Conservation (phyloP, 2,888 invertebrate genomes). For the Stramonita haemastoma region DNA sequence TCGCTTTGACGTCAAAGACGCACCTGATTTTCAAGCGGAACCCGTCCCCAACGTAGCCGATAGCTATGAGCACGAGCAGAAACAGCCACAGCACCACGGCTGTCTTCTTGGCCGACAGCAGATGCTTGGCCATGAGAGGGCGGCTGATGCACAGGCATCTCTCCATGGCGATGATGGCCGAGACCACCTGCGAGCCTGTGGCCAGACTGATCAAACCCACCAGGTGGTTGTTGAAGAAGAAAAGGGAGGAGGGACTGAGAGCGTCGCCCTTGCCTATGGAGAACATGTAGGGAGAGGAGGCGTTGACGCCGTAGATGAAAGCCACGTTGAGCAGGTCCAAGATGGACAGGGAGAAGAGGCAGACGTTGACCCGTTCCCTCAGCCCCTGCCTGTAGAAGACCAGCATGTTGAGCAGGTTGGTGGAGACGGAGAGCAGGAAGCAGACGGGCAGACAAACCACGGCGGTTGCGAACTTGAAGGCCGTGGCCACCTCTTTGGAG, state of each 20-base stretch:
- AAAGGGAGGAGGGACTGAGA: neutral
- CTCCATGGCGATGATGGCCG: neutral
- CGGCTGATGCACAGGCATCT: neutral
- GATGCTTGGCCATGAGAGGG: neutral
- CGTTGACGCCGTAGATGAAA: neutral
- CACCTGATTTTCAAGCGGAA: neutral
- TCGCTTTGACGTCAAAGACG: neutral
- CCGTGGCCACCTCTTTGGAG: neutral
- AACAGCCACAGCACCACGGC: neutral
- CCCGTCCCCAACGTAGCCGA: neutral
- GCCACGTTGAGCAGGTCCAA: neutral
- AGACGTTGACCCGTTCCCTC: constrained; percentile 2
- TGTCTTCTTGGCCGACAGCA: neutral
- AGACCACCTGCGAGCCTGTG: neutral
- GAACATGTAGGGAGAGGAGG: neutral
- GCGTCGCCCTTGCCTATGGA: neutral
- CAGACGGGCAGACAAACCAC: neutral
- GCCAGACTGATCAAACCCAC: neutral
- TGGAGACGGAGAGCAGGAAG: neutral
- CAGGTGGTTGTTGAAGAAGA: too few species aligned
- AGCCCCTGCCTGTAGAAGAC: neutral
- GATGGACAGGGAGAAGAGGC: neutral
- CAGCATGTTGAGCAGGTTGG: neutral
- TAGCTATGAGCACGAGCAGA: neutral
- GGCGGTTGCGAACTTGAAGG: neutral